Evolutionary conservation across 35 echinoderm and acorn worm species (phyloP).

Genomic region (Lytechinus pictus): DNA sequence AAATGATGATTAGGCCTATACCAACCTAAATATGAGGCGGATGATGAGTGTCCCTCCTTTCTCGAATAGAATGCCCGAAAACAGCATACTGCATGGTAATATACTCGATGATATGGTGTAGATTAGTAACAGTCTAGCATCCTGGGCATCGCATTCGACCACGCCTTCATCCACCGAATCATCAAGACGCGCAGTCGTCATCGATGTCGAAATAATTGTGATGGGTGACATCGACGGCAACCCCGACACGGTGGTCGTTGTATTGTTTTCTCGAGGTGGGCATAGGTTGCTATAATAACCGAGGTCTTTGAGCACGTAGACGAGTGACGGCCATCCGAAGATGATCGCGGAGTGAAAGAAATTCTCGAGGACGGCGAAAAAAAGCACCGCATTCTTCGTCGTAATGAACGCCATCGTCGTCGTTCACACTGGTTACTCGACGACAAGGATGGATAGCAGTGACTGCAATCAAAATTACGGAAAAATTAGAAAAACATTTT

Average conservation of each 20-base stretch:
- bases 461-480: background rate
- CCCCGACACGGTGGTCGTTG: background rate
- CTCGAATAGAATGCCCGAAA: background rate
- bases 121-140: constrained; percentile 21
- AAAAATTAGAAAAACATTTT: background rate
- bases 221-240: background rate
- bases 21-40: constrained; percentile 1
- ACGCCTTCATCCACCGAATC: background rate
- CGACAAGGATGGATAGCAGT: background rate
- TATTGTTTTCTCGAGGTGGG: background rate
- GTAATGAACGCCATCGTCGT: background rate
- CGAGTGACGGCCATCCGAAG: constrained; percentile 38
- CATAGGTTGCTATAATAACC: constrained; percentile 35
- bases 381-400: background rate
- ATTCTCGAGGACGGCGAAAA: constrained; percentile 27
- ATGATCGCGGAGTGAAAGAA: constrained; percentile 19
- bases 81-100: constrained; percentile 1
- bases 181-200: background rate
- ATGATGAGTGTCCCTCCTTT: background rate
- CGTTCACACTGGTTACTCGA: background rate
- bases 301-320: constrained; percentile 43
- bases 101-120: constrained; percentile 40
- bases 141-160: constrained; percentile 5
- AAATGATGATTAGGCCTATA: background rate
- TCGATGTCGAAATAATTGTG: background rate